Conservation (phyloP, 23 tunicate species). For the Diplosoma virens region DNA sequence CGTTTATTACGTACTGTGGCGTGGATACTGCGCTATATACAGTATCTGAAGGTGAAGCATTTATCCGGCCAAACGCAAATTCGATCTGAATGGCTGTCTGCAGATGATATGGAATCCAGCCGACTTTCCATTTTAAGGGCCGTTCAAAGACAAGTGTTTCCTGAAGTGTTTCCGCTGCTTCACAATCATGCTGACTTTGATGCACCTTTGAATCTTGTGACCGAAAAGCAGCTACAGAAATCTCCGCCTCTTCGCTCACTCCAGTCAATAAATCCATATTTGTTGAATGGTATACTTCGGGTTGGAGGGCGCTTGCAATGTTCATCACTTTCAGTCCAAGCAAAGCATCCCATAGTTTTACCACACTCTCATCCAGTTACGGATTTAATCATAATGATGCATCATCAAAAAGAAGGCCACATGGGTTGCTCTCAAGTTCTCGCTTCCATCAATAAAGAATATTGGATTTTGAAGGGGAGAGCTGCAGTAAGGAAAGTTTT, state of each 20-base stretch:
- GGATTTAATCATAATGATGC: background rate
- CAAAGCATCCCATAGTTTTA: background rate
- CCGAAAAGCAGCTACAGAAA: background rate
- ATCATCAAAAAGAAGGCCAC: background rate
- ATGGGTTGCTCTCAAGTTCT: background rate
- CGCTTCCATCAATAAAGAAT: background rate
- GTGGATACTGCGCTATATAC: background rate
- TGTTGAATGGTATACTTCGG: background rate
- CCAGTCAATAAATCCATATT: background rate
- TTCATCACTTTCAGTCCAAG: background rate
- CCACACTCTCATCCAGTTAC: background rate
- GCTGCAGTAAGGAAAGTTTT: background rate
- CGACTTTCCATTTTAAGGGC: background rate
- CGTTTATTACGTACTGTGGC: background rate
- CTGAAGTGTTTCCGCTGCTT: background rate
- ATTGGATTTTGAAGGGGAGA: background rate
- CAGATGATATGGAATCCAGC: background rate
- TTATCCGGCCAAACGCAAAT: background rate
- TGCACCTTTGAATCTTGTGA: background rate
- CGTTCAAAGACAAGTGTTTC: background rate
- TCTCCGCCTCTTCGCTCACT: background rate
- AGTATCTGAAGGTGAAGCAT: background rate
- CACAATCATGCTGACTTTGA: background rate
- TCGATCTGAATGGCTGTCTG: background rate
- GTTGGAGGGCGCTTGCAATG: background rate